phyloP scores from a whole-genome alignment of 2,888 invertebrate genomes.

The Proisotoma minuta region DNA sequence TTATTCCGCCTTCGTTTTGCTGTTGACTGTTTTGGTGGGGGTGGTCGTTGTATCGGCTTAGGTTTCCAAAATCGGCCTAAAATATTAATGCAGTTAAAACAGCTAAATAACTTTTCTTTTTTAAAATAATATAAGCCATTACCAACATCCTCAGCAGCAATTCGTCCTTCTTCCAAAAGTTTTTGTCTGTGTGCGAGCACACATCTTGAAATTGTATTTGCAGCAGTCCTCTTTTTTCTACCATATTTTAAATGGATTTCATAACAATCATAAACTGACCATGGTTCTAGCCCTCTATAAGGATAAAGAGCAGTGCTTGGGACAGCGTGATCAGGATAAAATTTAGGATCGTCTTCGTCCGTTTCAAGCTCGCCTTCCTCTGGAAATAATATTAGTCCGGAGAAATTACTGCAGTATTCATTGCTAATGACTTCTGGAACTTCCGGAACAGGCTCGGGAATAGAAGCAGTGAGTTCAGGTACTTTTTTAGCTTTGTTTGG shows the following conservation, averaged over 20 bases:
- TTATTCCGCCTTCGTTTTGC: neutral
- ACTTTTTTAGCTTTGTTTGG: too few relatives aligned
- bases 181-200: neutral
- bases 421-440: too few relatives aligned
- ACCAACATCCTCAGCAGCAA: neutral
- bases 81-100: neutral
- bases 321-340: slow-evolving; percentile 7
- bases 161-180: neutral
- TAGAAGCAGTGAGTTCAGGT: too few relatives aligned
- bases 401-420: neutral
- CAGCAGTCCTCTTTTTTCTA: neutral
- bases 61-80: slow-evolving; percentile 2
- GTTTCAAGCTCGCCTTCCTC: slow-evolving; percentile 4
- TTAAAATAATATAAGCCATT: neutral
- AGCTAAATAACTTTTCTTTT: neutral
- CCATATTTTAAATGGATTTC: slow-evolving; percentile 6
- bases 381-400: neutral
- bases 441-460: too few relatives aligned
- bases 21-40: neutral
- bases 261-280: slow-evolving; percentile 1
- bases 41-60: neutral
- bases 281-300: neutral
- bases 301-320: slow-evolving; percentile 8
- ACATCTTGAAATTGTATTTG: neutral
- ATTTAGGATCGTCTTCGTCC: slow-evolving; percentile 9